Conservation (phyloP, 2,113 vertebrate species). For the Pseudonaja textilis region DNA sequence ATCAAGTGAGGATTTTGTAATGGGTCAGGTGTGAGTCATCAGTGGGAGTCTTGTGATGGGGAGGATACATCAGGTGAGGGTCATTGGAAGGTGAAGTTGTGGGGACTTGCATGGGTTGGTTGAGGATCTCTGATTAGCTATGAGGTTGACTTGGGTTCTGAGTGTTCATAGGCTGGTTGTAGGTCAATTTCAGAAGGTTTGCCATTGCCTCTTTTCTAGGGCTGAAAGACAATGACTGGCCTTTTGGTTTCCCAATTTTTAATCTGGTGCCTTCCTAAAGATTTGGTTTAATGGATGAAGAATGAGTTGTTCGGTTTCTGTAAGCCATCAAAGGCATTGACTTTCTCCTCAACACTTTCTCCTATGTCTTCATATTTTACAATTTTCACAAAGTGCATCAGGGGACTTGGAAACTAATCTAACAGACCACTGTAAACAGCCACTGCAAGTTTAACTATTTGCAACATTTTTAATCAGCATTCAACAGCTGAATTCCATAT, state of each 20-base stretch:
- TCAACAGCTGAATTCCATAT: slow-evolving; percentile 24
- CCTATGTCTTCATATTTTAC: slow-evolving; percentile 5
- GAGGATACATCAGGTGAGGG: too few species aligned
- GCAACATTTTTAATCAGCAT: slow-evolving; percentile 8
- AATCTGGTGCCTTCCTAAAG: background rate
- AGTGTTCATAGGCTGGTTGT: too few species aligned
- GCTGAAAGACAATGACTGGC: background rate
- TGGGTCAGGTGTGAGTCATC: too few species aligned
- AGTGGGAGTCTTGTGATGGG: too few species aligned
- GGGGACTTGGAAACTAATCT: slow-evolving; percentile 20
- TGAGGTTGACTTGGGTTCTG: too few species aligned
- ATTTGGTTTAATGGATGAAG: background rate
- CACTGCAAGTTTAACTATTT: background rate
- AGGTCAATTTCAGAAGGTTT: background rate
- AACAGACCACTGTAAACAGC: background rate
- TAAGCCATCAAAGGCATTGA: background rate
- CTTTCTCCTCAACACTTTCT: slow-evolving; percentile 12
- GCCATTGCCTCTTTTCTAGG: background rate
- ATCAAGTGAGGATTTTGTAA: too few species aligned
- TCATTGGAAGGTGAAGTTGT: too few species aligned
- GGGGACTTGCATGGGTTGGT: too few species aligned
- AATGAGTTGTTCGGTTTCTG: background rate
- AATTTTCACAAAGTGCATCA: background rate
- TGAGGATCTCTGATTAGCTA: too few species aligned
- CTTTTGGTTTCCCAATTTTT: background rate